Evolutionary conservation across 2,797 vertebrate genomes (phyloP).

Genomic region (Falco concolor): DNA sequence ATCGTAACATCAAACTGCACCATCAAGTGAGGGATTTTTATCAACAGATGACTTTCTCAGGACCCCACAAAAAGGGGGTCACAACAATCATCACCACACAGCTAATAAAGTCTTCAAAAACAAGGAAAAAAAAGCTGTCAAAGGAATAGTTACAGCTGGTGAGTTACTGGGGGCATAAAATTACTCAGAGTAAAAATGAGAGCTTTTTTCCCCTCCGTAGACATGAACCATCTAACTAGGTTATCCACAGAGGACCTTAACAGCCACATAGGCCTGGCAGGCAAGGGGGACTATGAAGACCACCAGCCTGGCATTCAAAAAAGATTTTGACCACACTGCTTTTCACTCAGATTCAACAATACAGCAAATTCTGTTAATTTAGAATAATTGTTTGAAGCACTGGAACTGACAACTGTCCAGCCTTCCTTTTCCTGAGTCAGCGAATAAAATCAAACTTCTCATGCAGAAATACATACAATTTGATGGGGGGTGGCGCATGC

Average conservation of each 20-base stretch:
- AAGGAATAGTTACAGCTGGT: conserved; percentile 30
- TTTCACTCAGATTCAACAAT: neutral
- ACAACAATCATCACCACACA: conserved; percentile 6
- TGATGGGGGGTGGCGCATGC: too few relatives aligned
- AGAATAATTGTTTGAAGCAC: neutral
- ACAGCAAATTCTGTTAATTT: neutral
- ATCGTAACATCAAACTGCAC: neutral
- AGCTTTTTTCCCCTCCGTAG: neutral
- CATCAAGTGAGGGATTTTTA: neutral
- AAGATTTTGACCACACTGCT: neutral
- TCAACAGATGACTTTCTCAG: conserved; percentile 27
- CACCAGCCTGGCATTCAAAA: neutral
- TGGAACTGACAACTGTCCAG: neutral
- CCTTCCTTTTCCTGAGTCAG: neutral
- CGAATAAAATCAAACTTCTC: neutral
- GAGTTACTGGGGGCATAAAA: neutral
- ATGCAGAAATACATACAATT: neutral
- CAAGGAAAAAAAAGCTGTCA: neutral
- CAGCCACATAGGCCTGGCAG: neutral
- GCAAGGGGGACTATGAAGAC: neutral
- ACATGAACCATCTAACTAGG: neutral
- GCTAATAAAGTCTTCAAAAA: conserved; percentile 12
- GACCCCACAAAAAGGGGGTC: conserved; percentile 30
- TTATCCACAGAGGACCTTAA: neutral
- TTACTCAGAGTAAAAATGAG: neutral